These are phyloP conservation scores for Syngnathoides biaculeatus DNA, from an alignment of 2,113 vertebrate species.

Conservation along the genomic window DNA sequence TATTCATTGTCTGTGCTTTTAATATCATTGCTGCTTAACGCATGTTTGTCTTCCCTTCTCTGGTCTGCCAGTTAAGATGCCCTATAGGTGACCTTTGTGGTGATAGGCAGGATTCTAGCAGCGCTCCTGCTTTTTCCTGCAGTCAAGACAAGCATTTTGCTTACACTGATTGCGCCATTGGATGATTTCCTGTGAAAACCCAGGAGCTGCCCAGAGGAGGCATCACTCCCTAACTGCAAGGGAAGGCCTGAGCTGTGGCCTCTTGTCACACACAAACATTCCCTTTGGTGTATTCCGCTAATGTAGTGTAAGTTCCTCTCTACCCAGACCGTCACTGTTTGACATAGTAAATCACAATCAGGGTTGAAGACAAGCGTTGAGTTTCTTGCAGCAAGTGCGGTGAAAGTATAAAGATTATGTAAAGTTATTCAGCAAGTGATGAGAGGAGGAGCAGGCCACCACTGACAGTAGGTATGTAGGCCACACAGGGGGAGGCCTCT, in stretches of 20 bases:
- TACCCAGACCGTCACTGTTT: slow-evolving; percentile 21
- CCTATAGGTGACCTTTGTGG: slow-evolving; percentile 48
- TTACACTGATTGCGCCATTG: slow-evolving; percentile 42
- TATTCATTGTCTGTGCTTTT: slow-evolving; percentile 4
- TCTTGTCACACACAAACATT: slow-evolving; percentile 10
- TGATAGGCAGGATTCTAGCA: slow-evolving; percentile 32
- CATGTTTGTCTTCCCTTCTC: no score
- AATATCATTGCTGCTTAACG: neutral
- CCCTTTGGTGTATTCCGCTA: slow-evolving; percentile 23
- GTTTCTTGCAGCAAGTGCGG: slow-evolving; percentile 30
- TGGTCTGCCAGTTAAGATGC: slow-evolving; percentile 15
- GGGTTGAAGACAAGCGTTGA: slow-evolving; percentile 34
- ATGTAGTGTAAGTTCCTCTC: slow-evolving; percentile 12
- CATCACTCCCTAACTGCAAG: slow-evolving; percentile 43
- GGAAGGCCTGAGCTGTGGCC: slow-evolving; percentile 11
- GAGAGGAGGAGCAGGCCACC: slow-evolving; percentile 59
- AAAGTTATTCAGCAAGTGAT: slow-evolving; percentile 71
- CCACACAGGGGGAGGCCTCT: slow-evolving; percentile 66
- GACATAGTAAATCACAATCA: slow-evolving; percentile 43
- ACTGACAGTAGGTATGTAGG: slow-evolving; percentile 74
- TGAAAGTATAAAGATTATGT: slow-evolving; percentile 70
- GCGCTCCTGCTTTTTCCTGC: slow-evolving; percentile 22
- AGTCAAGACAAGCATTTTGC: slow-evolving; percentile 43
- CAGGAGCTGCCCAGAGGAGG: slow-evolving; percentile 35
- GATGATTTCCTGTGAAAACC: slow-evolving; percentile 43